These are phyloP conservation scores for Omphaloscelis lunosa DNA, from an alignment of 2,888 invertebrate genomes.

Conservation along the genomic window DNA sequence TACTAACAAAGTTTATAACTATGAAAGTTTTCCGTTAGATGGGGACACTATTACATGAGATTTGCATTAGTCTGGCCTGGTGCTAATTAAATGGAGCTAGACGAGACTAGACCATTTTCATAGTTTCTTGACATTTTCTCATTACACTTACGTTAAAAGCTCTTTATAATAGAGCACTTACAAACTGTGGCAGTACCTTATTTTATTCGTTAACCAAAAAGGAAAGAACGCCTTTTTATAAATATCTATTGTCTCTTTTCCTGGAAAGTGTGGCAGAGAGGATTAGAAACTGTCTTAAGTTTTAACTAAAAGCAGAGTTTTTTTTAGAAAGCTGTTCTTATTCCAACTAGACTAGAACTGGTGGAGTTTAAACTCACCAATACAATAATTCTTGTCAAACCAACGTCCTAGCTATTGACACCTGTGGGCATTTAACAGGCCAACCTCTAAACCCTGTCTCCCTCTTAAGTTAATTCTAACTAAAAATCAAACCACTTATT, in stretches of 20 bases:
- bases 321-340: background rate
- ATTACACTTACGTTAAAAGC: conserved; percentile 9
- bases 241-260: background rate
- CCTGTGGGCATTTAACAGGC: background rate
- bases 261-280: background rate
- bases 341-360: background rate
- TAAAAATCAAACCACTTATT: background rate
- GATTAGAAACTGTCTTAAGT: too few relatives aligned
- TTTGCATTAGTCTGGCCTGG: conserved; percentile 23
- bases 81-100: conserved; percentile 21
- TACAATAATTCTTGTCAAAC: background rate
- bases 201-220: conserved; percentile 9
- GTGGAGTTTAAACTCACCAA: background rate
- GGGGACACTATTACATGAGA: conserved; percentile 21
- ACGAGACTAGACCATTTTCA: background rate
- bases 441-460: background rate
- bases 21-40: background rate
- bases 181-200: background rate
- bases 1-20: background rate
- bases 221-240: background rate
- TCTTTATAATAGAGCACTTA: conserved; percentile 11
- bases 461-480: background rate
- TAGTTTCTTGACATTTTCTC: conserved; percentile 2
- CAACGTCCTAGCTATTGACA: too few relatives aligned
- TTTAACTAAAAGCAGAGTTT: background rate